Percentiles rank a stretch among this genome's conserved stretches.
phyloP scores from a whole-genome alignment of 2,797 vertebrate species.

The Gambelia wislizenii region DNA sequence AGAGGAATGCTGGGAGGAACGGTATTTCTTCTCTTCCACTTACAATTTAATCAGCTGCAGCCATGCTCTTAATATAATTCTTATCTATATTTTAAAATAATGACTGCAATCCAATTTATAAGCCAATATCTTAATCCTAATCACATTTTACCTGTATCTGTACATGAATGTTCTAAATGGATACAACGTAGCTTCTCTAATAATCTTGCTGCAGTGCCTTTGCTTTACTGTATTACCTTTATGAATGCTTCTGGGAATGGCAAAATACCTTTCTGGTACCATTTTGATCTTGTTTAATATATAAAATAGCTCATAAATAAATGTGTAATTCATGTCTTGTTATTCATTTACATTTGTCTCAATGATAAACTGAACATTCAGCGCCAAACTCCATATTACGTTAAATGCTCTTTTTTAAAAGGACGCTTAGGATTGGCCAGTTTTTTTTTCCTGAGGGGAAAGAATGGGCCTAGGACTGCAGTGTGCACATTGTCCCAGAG shows the following conservation, averaged over 20 bases:
- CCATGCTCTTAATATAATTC: conserved; percentile 14
- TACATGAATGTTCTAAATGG: background rate
- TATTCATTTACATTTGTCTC: background rate
- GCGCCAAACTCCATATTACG: background rate
- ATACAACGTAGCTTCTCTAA: background rate
- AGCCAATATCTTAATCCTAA: conserved; percentile 8
- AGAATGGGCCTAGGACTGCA: no score
- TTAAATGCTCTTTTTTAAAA: background rate
- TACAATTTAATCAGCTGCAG: conserved; percentile 11
- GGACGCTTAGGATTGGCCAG: background rate
- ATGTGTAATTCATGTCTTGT: background rate
- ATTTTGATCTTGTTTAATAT: background rate
- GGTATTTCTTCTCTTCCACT: conserved; percentile 5
- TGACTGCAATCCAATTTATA: conserved; percentile 22
- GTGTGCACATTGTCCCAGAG: no score
- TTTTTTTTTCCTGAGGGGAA: background rate
- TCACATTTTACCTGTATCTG: background rate
- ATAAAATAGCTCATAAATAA: conserved; percentile 6
- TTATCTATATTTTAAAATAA: background rate
- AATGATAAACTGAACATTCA: background rate
- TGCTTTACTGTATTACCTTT: background rate
- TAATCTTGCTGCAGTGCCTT: background rate
- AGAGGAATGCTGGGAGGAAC: background rate
- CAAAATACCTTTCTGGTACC: background rate
- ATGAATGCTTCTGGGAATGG: background rate